Evolutionary conservation across 2,888 invertebrate species (phyloP), one percentile per base, ranked within the genome.

Genomic region (Dryomyza anilis): DNA sequence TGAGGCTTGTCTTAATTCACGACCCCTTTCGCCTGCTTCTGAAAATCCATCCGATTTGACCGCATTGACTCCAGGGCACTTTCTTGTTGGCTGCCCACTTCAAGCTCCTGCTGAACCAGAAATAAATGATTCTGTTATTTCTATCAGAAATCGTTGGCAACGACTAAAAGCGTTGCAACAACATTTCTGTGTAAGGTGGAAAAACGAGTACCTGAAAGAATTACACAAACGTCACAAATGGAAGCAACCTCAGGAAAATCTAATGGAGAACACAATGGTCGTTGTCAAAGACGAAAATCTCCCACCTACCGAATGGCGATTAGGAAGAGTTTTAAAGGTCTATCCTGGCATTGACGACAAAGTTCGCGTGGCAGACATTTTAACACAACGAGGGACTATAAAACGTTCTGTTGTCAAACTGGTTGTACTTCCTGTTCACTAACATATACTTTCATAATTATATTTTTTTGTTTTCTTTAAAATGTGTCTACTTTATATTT

Each of bases 1-100:
- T 1, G 63, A 65, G 12, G 50, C 68, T 1, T 64, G 45, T 5
- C 45, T 66, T 0, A 68, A 68, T 39, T 68, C 63, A 1, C 53
- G 57, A n/a, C 57, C 66, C 5, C 12, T 69, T 6, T 27, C 36
- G 1, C 39, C 36, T 14, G 61, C 63, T 19, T 65, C 62, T 7
- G 66, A 66, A 60, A 45, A 55, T n/a, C 62, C 59, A 3, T 8
- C 45, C 14, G 65, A 67, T 16, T 10, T 63, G 6, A 1, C 33
- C 2, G 62, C 62, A 1, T 25, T 66, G 4, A 67, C 57, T n/a
- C 64, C 67, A 10, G 67, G 67, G 5, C 63, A 67, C 12, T 67
- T 67, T 48, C 19, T 67, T 3, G 8, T 30, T 7, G 64, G 67
- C 10, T 50, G 55, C 1, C 64, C 63, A 1, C 30, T 65, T 0